These are phyloP conservation scores for Drosophila pachea DNA, from an alignment of 1,140 invertebrate genomes.

Conservation along the genomic window DNA sequence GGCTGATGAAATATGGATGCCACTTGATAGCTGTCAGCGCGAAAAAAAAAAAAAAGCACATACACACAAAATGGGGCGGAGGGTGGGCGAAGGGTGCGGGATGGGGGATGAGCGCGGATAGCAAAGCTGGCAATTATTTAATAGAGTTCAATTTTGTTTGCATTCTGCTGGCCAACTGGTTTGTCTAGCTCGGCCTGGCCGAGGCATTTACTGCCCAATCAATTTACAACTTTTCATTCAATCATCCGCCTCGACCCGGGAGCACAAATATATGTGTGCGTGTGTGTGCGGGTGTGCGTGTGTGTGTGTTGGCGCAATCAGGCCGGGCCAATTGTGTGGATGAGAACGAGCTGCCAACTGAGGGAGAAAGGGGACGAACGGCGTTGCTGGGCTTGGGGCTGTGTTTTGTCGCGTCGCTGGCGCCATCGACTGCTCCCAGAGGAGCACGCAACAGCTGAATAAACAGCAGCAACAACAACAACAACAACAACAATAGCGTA, in stretches of 20 bases:
- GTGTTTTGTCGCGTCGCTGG: constrained; percentile 52
- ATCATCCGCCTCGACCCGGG: constrained; percentile 62
- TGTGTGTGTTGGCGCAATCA: constrained; percentile 56
- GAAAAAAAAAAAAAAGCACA: no score
- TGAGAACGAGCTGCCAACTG: constrained; percentile 8
- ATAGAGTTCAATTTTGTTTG: constrained; percentile 27
- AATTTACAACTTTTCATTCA: constrained; percentile 72
- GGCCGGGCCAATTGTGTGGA: constrained; percentile 56
- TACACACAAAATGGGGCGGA: no score
- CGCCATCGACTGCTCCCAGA: constrained; percentile 46
- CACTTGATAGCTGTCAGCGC: not conserved
- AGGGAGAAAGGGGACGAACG: not conserved
- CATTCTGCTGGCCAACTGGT: constrained; percentile 38
- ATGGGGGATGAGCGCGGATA: no score
- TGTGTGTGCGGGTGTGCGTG: no score
- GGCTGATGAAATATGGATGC: constrained; percentile 18
- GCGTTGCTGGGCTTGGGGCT: not conserved
- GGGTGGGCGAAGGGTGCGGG: no score
- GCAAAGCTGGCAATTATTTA: constrained; percentile 12
- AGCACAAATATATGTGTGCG: constrained; percentile 27
- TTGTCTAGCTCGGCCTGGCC: constrained; percentile 51
- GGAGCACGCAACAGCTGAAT: constrained; percentile 58
- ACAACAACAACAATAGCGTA: constrained; percentile 19
- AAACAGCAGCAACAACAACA: constrained; percentile 60
- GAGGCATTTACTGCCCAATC: constrained; percentile 54